Evolutionary conservation across 1,140 invertebrate genomes (phyloP).

Genomic region (Helicorthomorpha holstii): DNA sequence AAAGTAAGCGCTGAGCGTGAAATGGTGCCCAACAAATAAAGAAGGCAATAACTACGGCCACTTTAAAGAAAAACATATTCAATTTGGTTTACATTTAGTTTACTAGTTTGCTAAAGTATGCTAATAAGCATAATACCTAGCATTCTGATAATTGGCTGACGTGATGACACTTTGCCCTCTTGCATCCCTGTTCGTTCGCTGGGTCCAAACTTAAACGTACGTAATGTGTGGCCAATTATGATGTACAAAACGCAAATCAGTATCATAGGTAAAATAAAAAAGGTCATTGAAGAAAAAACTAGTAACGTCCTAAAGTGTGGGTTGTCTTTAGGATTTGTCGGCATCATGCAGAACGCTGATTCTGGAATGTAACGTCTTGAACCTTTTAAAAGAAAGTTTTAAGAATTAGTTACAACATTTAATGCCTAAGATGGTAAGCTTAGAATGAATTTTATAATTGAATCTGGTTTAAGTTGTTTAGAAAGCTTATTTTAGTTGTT

Average conservation of each 20-base stretch:
- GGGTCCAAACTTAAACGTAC: conserved; percentile 15
- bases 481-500: too few species aligned
- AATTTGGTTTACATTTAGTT: too few species aligned
- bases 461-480: too few species aligned
- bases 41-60: conserved; percentile 83
- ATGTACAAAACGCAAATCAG: conserved; percentile 26
- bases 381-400: neutral
- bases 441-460: too few species aligned
- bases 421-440: too few species aligned
- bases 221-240: conserved; percentile 24
- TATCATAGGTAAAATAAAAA: conserved; percentile 28
- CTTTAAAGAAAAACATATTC: conserved; percentile 31
- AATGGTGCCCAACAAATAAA: conserved; percentile 94
- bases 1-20: conserved; percentile 66
- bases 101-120: too few species aligned
- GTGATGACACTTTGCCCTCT: conserved; percentile 17
- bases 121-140: too few species aligned
- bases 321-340: neutral
- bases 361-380: conserved; percentile 29
- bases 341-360: conserved; percentile 56
- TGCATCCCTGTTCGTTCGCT: conserved; percentile 1
- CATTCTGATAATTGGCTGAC: conserved; percentile 61
- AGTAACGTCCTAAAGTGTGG: conserved; percentile 8
- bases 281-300: conserved; percentile 23
- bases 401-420: too few species aligned